Conservation (phyloP, 2,113 vertebrate species). For the Forbesichthys papilliferus region DNA sequence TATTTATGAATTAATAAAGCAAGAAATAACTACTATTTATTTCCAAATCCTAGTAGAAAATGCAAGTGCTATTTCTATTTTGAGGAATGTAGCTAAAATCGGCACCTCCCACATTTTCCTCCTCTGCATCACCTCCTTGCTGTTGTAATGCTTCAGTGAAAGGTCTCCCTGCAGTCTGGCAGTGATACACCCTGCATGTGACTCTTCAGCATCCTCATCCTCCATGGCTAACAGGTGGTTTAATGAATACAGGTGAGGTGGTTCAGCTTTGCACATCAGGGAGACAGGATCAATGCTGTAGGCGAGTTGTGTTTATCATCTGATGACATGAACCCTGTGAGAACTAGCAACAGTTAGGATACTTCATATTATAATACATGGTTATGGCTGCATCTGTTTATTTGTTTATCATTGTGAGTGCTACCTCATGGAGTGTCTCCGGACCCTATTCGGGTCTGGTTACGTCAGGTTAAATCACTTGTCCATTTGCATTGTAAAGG, state of each 20-base stretch:
- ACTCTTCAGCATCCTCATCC: conserved; percentile 37
- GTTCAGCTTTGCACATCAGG: conserved; percentile 69
- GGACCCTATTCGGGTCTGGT: too few relatives aligned
- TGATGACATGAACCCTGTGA: conserved; percentile 50
- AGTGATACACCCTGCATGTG: conserved; percentile 31
- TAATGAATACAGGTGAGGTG: conserved; percentile 71
- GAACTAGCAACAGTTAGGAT: conserved; percentile 9
- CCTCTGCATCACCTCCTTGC: not conserved
- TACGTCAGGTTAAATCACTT: not conserved
- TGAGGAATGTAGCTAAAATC: not conserved
- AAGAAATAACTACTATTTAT: conserved; percentile 48
- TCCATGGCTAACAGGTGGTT: conserved; percentile 58
- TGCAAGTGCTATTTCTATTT: conserved; percentile 20
- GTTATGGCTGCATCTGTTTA: conserved; percentile 17
- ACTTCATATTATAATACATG: too few relatives aligned
- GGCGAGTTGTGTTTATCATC: conserved; percentile 62
- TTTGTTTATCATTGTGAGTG: not conserved
- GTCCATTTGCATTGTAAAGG: not conserved
- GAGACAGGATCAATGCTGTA: conserved; percentile 69
- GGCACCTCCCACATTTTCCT: not conserved
- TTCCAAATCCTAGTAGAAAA: conserved; percentile 29
- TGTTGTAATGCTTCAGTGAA: conserved; percentile 39
- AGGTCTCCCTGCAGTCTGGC: conserved; percentile 51
- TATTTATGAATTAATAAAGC: conserved; percentile 50
- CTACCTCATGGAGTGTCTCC: too few relatives aligned